phyloP scores from a whole-genome alignment of 2,797 vertebrate species.

The Tokudaia muenninki region DNA sequence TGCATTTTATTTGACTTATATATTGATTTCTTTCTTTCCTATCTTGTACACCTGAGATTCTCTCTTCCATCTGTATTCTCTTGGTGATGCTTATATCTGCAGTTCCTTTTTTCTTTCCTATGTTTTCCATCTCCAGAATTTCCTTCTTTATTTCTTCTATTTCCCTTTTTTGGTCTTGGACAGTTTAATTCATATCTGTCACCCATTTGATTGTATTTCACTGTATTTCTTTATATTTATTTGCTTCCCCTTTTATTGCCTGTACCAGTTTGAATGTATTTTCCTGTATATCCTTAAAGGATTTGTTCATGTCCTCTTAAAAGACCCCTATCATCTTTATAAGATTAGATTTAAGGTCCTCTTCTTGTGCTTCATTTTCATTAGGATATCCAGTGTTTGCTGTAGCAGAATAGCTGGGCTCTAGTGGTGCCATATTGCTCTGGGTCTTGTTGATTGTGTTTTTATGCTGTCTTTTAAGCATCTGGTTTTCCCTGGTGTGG shows the following conservation, averaged over 20 bases:
- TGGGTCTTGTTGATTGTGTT: not conserved
- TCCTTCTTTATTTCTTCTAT: not conserved
- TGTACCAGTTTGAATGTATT: not conserved
- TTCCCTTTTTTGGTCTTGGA: not conserved
- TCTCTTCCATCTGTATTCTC: not conserved
- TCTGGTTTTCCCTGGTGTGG: not conserved
- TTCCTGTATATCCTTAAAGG: not conserved
- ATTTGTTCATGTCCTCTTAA: not conserved
- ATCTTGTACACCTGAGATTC: not conserved
- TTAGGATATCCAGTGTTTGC: not conserved
- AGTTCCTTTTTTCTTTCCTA: not conserved
- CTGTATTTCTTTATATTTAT: not conserved
- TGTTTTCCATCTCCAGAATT: not conserved
- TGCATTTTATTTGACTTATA: not conserved
- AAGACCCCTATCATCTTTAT: not conserved
- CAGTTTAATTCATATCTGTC: not conserved
- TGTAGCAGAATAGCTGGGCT: not conserved
- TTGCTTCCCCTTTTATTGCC: not conserved
- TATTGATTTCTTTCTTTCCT: not conserved
- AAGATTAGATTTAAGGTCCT: not conserved
- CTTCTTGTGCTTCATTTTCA: not conserved
- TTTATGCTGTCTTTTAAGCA: not conserved
- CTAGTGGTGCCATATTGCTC: not conserved
- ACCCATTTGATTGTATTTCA: not conserved
- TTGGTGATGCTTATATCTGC: not conserved